Base-by-base conservation (phyloP, 2,888 invertebrate species). In the Eucera pruinosa region DNA sequence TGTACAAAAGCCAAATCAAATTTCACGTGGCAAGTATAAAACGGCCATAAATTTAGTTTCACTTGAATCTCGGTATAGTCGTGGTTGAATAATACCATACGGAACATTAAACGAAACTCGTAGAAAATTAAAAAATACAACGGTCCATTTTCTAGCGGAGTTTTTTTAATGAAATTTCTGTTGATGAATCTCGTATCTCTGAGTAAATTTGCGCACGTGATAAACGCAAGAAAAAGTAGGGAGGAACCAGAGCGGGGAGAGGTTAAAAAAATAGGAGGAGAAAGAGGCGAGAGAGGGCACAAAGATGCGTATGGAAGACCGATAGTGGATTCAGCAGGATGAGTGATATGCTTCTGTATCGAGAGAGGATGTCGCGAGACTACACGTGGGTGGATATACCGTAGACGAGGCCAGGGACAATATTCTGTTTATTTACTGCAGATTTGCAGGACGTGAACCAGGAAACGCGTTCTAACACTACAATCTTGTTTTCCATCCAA, bases 291-390 rank as follows among this genome's bases (percentile, higher is more conserved):
- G 36, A 15, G 55, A 65, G 74, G 62, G 72, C 33, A 50, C 45
- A 57, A 66, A 47, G 72, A 69, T 70, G 69, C 60, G 74, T 72
- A 50, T 64, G 73, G 54, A 54, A 52, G 65, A 39, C 69, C 64
- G 79, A 83, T 84, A 81, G 79, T 55, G 79, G 73, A 72, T 80
- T 80, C 72, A 85, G 85, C 89, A 88, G 89, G 88, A 90, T 89
- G 90, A 90, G 86, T 86, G 90, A 90, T 91, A 90, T n/a, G 89
- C 73, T 85, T 85, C 78, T 81, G 73, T 90, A 90, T 91, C 89
- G 84, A 81, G 73, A 80, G 80, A 89, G 90, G 90, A 90, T 89
- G 90, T 86, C 82, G 81, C 65, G 69, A 13, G 13, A n/a, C n/a
- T 78, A 86, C 80, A 82, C 84, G 86, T 87, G 81, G 84, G 87